Base-by-base conservation (phyloP, 2,888 invertebrate species). In the Cryptocheilus praepositus region DNA sequence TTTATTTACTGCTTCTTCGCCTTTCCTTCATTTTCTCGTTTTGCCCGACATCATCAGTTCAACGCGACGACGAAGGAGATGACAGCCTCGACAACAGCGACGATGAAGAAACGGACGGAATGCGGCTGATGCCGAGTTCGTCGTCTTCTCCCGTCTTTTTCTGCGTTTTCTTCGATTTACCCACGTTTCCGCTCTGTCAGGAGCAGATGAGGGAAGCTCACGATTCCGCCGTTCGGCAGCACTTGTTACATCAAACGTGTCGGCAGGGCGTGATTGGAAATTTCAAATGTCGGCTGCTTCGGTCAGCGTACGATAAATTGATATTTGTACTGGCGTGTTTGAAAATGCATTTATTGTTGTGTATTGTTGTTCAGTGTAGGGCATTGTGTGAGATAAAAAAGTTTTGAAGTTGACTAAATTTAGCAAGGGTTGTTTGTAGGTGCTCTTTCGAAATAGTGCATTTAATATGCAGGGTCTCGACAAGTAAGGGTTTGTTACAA, bases 11-110 rank as follows among this genome's bases (percentile, higher is more conserved):
- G 11, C 49, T 16, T 58, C 53, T 55, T 49, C n/a, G 43, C 11
- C 16, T 36, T 67, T 56, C 58, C n/a, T 13, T 64, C 60, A 54
- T 64, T 52, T 67, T 52, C 49, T 64, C 61, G 11, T 59, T 65
- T 70, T 18, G 45, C 19, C 36, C 59, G 45, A 46, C 13, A 18
- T 64, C 56, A 19, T 28, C 54, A 51, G 60, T 46, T 63, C 18
- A 46, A 60, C 51, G 49, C 16, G 49, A 16, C 11, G 49, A 49
- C 18, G 49, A 49, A 49, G 49, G 49, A 16, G 49, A 11, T 16
- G 49, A 49, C 49, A 36, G 8, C 4, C 11, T 53, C 51, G 52
- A 22, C 53, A 45, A 15, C 60, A 19, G 36, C 43, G 19, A 46
- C 58, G 43, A 43, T 49, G 55, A 36, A 36, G 36, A 36, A 36